These are phyloP conservation scores for Eupsilia transversa DNA, from an alignment of 2,888 invertebrate species.

Conservation along the genomic window DNA sequence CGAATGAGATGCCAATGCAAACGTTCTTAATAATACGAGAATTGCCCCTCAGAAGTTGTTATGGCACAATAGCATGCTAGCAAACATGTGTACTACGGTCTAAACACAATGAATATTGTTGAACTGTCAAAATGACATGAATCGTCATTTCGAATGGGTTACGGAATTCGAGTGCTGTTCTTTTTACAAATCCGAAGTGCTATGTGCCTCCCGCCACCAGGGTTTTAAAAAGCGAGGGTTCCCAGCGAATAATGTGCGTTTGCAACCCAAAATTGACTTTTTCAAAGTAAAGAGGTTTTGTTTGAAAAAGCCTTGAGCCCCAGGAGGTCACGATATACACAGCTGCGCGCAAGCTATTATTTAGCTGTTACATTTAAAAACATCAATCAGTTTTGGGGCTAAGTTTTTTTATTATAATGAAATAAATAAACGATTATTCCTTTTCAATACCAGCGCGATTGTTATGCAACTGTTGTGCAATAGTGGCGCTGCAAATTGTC, in stretches of 20 bases:
- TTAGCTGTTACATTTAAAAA: conserved; percentile 85
- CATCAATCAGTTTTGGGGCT: conserved; percentile 41
- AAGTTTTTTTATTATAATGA: conserved; percentile 23
- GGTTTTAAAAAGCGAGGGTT: conserved; percentile 82
- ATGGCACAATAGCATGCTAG: conserved; percentile 6
- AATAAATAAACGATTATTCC: conserved; percentile 7
- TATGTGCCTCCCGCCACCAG: conserved; percentile 86
- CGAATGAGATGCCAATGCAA: too few relatives aligned
- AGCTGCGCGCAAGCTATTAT: conserved; percentile 88
- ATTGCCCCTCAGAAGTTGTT: not conserved
- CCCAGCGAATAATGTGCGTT: conserved; percentile 83
- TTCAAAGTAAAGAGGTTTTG: conserved; percentile 70
- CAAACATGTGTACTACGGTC: not conserved
- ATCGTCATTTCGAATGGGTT: conserved; percentile 3
- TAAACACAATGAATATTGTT: not conserved
- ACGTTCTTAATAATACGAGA: too few relatives aligned
- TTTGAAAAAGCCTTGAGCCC: conserved; percentile 83
- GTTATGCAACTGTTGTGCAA: not conserved
- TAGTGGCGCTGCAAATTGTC: conserved; percentile 2
- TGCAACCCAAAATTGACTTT: conserved; percentile 72
- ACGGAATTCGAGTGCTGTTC: conserved; percentile 12
- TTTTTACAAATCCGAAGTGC: conserved; percentile 57
- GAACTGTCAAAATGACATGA: conserved; percentile 13
- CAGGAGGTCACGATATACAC: conserved; percentile 88
- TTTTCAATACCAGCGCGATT: not conserved